Base-by-base conservation (phyloP, 2,888 invertebrate genomes). In the Phortica okadai region DNA sequence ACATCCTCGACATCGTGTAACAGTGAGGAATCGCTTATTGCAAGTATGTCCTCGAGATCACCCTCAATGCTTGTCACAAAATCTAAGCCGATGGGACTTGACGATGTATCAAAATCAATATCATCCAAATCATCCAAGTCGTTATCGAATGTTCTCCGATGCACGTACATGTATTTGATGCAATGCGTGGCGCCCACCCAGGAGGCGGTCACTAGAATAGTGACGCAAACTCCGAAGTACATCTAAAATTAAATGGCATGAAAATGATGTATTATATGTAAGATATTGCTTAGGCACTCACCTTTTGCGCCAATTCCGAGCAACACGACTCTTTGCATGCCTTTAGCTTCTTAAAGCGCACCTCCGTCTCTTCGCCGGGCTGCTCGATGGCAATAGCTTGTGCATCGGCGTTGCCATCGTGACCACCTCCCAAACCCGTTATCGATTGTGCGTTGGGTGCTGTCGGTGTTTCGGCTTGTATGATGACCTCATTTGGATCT, bases 121-220 rank as follows among this genome's bases (percentile, higher is more conserved):
- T 82, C 77, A 67, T 76, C 78, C 42, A 81, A 77, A 58, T 89
- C 84, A 66, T 90, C 90, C 21, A 88, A 79, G 74, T 89, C 84
- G 75, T 87, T 85, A 42, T 89, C 88, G 74, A 90, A 90, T 1
- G 89, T 84, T 73, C 85, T 89, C 14, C 90, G 89, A 80, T 90
- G 90, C 86, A 95, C 92, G 89, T 96, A 97, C 90, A 97, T 93
- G 89, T 96, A 95, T 92, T 97, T 97, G 84, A 97, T 95, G 90
- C 96, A 96, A 90, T 98, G 97, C 1, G 97, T 97, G n/a, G 97
- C 95, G 0, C 97, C 97, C 69, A 97, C 97, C 97, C 97, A 98
- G 14, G 96, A 95, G 8, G 95, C 95, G n/a, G 97, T 97, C 75
- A 97, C 95, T 83, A 95, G 94, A 76, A 96, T 93, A 58, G 96